These are phyloP conservation scores for Chionodraco myersi DNA, from an alignment of 2,113 vertebrate species.

Conservation along the genomic window DNA sequence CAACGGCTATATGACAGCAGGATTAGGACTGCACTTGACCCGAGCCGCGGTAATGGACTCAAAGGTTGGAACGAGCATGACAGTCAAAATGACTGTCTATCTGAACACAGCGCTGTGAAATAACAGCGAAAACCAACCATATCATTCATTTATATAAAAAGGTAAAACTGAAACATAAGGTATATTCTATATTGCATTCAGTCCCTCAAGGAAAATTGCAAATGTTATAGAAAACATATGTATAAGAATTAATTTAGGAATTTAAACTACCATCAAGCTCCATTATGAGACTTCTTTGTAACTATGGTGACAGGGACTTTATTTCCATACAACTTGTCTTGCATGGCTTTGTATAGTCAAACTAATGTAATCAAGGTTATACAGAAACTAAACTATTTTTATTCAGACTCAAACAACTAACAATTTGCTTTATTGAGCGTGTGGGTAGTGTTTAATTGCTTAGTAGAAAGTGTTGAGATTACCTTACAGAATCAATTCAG, in stretches of 20 bases:
- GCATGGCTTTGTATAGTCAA: not conserved
- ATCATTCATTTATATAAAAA: not conserved
- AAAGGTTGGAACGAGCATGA: slow-evolving; percentile 1
- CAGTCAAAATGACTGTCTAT: not conserved
- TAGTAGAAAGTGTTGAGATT: not conserved
- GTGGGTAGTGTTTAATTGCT: slow-evolving; percentile 1
- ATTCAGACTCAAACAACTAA: not conserved
- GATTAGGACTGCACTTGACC: slow-evolving; percentile 2
- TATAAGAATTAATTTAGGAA: not conserved
- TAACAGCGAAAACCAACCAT: not conserved
- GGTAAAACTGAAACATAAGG: not conserved
- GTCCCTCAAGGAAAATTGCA: not conserved
- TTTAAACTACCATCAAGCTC: not conserved
- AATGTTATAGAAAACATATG: not conserved
- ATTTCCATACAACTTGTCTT: not conserved
- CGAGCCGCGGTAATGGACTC: not conserved
- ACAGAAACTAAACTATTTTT: not conserved
- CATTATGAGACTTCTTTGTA: not conserved
- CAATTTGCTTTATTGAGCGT: not conserved
- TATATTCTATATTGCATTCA: not conserved
- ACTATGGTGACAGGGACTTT: not conserved
- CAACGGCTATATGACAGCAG: not conserved
- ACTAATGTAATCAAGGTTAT: not conserved
- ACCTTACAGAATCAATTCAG: not conserved
- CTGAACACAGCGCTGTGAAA: not conserved